Conservation (phyloP, 2,113 vertebrate genomes). For the Bucco capensis region DNA sequence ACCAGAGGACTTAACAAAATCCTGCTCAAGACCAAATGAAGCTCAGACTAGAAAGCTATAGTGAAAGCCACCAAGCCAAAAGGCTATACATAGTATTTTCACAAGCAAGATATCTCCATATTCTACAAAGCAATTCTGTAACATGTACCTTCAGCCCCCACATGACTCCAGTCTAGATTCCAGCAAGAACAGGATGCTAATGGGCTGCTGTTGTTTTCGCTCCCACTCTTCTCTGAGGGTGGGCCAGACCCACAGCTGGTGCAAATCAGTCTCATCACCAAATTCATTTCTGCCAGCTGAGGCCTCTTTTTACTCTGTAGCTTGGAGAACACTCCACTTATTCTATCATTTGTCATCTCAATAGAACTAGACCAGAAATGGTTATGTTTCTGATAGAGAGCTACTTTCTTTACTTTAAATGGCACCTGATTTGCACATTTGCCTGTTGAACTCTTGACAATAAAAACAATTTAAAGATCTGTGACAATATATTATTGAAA, state of each 20-base stretch:
- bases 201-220: background rate
- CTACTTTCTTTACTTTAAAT: background rate
- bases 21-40: background rate
- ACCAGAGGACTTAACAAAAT: background rate
- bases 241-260: background rate
- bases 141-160: background rate
- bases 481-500: background rate
- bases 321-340: background rate
- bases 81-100: rapidly evolving
- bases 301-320: background rate
- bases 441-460: background rate
- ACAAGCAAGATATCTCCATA: rapidly evolving
- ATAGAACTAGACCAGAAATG: background rate
- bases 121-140: background rate
- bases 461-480: constrained; percentile 6
- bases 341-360: background rate
- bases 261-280: constrained; percentile 10
- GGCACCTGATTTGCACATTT: background rate
- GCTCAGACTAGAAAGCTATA: background rate
- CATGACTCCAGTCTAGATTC: rapidly evolving
- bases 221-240: background rate
- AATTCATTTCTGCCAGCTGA: background rate
- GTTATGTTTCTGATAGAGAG: background rate
- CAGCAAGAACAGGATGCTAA: background rate
- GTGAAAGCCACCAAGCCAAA: background rate